Conservation (phyloP, 2,797 vertebrate genomes). For the Galago senegalensis region DNA sequence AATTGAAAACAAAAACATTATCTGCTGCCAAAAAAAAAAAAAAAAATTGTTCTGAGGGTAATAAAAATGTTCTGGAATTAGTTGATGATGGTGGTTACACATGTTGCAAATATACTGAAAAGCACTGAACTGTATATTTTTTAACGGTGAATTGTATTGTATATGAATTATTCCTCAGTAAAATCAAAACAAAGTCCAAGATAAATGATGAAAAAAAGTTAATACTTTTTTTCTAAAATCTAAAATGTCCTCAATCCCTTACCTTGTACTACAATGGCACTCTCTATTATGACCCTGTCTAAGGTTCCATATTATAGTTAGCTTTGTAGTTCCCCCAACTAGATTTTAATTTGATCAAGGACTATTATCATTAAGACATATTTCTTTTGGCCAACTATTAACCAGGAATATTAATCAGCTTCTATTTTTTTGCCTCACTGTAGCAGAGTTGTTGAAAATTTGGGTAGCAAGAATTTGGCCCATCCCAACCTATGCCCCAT, state of each 20-base stretch:
- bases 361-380: not conserved
- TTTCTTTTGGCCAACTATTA: constrained; percentile 4
- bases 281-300: not conserved
- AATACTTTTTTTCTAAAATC: not conserved
- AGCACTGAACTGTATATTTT: not conserved
- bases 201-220: not conserved
- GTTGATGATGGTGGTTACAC: not conserved
- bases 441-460: not conserved
- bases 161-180: not conserved
- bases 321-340: constrained; percentile 46
- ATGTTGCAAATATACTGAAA: constrained; percentile 11
- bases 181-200: constrained; percentile 32
- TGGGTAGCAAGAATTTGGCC: constrained; percentile 9
- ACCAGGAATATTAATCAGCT: not conserved
- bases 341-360: constrained; percentile 29
- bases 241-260: not conserved
- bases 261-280: not conserved
- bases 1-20: not conserved
- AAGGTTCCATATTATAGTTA: not conserved
- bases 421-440: constrained; percentile 14
- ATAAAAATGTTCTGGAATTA: constrained; percentile 43
- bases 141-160: constrained; percentile 6
- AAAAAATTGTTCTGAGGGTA: not conserved
- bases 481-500: not conserved
- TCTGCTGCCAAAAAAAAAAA: not conserved